Conservation (phyloP, 2,888 invertebrate species). For the Lottia gigantea region DNA sequence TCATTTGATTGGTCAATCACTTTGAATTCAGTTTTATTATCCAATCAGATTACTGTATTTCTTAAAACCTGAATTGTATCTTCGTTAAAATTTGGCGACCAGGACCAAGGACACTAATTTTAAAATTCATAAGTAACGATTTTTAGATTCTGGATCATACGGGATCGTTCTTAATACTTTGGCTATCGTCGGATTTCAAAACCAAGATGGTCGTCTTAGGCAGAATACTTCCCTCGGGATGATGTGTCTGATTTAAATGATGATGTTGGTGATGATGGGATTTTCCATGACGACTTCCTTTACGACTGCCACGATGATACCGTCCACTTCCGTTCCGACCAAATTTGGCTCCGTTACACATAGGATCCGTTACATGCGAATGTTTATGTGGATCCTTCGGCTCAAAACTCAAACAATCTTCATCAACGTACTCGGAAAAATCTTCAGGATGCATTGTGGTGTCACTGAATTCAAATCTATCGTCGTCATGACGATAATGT, state of each 20-base stretch:
- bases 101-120: no score
- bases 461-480: conserved; percentile 56
- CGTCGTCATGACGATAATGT: conserved; percentile 46
- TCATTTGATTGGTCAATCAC: no score
- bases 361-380: conserved; percentile 14
- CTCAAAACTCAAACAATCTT: conserved; percentile 16
- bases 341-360: conserved; percentile 32
- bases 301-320: conserved; percentile 17
- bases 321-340: conserved; percentile 14
- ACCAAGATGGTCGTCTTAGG: conserved; percentile 1
- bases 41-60: no score
- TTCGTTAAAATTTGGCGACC: no score
- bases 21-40: no score
- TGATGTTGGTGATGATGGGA: conserved; percentile 23
- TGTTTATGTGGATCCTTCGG: conserved; percentile 13
- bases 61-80: no score
- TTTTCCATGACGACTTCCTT: conserved; percentile 1
- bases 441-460: conserved; percentile 48
- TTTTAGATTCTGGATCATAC: not conserved
- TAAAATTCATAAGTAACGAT: no score
- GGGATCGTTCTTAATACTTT: not conserved
- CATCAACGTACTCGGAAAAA: conserved; percentile 30
- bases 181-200: not conserved
- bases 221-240: not conserved
- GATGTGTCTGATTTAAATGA: conserved; percentile 24